Conservation (phyloP, 2,113 vertebrate genomes). For the Pangasianodon hypophthalmus region DNA sequence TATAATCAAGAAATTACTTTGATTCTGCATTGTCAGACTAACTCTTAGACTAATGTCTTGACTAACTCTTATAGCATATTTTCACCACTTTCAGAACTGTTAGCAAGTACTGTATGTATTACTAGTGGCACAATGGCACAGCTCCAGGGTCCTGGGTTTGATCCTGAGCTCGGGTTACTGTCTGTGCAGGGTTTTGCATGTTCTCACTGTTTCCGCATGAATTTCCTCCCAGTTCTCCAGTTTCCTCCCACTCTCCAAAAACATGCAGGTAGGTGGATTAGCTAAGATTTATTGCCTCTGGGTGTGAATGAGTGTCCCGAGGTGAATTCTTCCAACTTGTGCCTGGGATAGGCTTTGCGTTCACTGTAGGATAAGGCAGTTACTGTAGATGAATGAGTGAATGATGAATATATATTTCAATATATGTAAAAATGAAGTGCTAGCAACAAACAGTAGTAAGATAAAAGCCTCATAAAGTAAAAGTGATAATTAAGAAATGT, state of each 20-base stretch:
- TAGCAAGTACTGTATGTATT: background rate
- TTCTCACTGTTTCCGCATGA: background rate
- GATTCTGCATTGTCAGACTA: background rate
- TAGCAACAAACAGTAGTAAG: background rate
- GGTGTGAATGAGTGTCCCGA: background rate
- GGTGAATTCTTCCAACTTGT: background rate
- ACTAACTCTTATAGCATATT: background rate
- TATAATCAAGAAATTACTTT: background rate
- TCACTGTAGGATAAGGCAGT: background rate
- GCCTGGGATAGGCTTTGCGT: background rate
- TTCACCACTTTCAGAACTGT: background rate
- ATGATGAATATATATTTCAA: background rate
- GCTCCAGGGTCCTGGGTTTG: background rate
- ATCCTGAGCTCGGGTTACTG: background rate
- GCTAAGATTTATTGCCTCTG: background rate
- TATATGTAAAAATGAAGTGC: background rate
- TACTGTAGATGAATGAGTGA: background rate
- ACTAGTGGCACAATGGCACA: background rate
- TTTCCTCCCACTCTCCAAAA: background rate
- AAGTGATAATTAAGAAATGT: background rate
- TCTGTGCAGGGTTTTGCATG: background rate
- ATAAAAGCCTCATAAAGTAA: background rate
- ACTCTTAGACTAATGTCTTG: background rate
- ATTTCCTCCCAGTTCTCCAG: background rate
- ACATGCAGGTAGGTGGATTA: background rate